phyloP scores from a whole-genome alignment of 1,140 invertebrate species.

The Eupeodes corollae region DNA sequence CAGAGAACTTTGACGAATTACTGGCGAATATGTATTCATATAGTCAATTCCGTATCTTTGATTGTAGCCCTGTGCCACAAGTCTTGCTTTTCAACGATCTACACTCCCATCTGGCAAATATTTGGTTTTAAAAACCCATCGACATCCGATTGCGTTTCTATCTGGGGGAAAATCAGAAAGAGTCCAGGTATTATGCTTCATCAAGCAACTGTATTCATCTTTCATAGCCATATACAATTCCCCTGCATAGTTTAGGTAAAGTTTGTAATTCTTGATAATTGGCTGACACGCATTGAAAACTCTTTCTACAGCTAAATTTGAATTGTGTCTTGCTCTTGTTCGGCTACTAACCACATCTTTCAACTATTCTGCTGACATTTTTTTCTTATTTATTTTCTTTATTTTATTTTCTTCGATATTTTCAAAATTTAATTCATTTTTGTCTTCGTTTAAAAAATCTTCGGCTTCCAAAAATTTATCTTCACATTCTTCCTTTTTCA shows the following conservation, averaged over 20 bases:
- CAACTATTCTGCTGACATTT: no score
- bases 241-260: neutral
- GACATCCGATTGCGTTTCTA: neutral
- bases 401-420: no score
- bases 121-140: neutral
- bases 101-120: neutral
- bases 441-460: no score
- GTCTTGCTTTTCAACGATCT: slow-evolving; percentile 22
- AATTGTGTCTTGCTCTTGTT: no score
- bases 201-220: neutral
- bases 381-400: no score
- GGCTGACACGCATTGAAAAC: no score
- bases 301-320: no score
- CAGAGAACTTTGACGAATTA: slow-evolving; percentile 11
- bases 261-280: neutral
- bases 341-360: no score
- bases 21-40: slow-evolving; percentile 28
- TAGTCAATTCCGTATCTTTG: slow-evolving; percentile 33
- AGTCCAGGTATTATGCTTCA: neutral
- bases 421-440: no score
- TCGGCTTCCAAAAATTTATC: no score
- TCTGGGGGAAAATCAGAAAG: neutral
- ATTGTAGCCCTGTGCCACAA: no score
- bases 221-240: slow-evolving; percentile 8
- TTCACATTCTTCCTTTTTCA: no score